These are phyloP conservation scores for Labeo catla DNA, from an alignment of 2,113 vertebrate genomes.

Conservation along the genomic window DNA sequence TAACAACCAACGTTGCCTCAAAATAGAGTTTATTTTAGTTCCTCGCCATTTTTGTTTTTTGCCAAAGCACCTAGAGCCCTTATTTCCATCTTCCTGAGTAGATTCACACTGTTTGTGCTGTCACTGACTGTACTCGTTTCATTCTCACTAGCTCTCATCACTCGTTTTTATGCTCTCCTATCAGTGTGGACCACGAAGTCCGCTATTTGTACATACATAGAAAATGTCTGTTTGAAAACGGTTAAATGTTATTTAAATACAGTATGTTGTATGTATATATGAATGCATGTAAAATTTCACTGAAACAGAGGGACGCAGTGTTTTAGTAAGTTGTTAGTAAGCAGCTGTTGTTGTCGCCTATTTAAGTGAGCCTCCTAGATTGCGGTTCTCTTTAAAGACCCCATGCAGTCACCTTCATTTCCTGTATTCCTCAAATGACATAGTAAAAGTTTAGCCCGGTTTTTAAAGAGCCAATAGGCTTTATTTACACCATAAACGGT, in stretches of 20 bases:
- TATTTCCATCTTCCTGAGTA: constrained; percentile 62
- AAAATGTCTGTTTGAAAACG: constrained; percentile 75
- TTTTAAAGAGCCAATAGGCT: background rate
- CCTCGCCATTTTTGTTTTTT: constrained; percentile 65
- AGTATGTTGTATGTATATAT: constrained; percentile 72
- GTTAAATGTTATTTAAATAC: constrained; percentile 81
- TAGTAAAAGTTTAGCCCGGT: background rate
- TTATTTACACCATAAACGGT: background rate
- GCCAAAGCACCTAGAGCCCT: constrained; percentile 84
- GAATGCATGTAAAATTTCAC: constrained; percentile 49
- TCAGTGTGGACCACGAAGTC: constrained; percentile 26
- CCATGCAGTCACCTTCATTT: constrained; percentile 4
- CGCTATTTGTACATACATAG: constrained; percentile 64
- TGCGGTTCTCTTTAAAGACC: constrained; percentile 23
- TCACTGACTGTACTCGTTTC: constrained; percentile 65
- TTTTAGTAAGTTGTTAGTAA: background rate
- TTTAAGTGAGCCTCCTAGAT: constrained; percentile 20
- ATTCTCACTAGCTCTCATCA: constrained; percentile 13
- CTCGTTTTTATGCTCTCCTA: constrained; percentile 9
- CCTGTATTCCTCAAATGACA: background rate
- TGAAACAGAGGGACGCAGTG: constrained; percentile 21
- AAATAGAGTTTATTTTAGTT: constrained; percentile 50
- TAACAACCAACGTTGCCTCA: constrained; percentile 92
- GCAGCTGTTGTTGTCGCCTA: background rate
- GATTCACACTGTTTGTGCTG: constrained; percentile 62